Evolutionary conservation across 2,113 vertebrate genomes (phyloP).

Genomic region (Sula dactylatra): DNA sequence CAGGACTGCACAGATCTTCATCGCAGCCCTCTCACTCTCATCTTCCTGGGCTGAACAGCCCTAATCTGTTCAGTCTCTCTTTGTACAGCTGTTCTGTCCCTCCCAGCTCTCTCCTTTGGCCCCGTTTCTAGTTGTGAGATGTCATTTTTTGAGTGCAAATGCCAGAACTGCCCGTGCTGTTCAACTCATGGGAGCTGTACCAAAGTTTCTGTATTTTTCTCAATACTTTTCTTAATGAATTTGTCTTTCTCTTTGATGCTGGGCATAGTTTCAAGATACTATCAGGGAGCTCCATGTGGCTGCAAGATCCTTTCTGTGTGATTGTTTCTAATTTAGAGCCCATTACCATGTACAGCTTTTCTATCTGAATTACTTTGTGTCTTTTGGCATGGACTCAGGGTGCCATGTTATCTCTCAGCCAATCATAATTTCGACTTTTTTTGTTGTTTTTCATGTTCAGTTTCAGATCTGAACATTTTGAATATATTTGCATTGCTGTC

Average conservation of each 20-base stretch:
- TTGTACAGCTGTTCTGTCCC: rapidly evolving
- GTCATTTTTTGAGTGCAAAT: neutral
- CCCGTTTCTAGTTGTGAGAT: neutral
- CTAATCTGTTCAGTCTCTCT: neutral
- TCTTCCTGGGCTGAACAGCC: neutral
- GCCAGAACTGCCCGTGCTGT: neutral
- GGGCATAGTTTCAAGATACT: neutral
- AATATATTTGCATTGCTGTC: neutral
- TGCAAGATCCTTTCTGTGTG: neutral
- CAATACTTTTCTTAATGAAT: neutral
- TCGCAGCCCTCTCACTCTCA: neutral
- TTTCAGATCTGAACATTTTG: neutral
- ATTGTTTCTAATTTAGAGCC: neutral
- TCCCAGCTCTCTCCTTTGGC: neutral
- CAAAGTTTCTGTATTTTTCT: neutral
- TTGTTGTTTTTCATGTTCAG: neutral
- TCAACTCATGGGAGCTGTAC: neutral
- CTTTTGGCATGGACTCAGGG: neutral
- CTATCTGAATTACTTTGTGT: neutral
- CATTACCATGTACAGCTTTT: rapidly evolving
- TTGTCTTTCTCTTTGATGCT: neutral
- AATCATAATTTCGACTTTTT: neutral
- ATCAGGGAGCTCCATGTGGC: neutral
- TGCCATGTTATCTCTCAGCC: neutral
- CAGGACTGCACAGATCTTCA: neutral